A percentile compares a stretch with the other conserved stretches of the same genome.
phyloP scores from a whole-genome alignment of 2,113 vertebrate species.

The Hippocampus guttulatus region DNA sequence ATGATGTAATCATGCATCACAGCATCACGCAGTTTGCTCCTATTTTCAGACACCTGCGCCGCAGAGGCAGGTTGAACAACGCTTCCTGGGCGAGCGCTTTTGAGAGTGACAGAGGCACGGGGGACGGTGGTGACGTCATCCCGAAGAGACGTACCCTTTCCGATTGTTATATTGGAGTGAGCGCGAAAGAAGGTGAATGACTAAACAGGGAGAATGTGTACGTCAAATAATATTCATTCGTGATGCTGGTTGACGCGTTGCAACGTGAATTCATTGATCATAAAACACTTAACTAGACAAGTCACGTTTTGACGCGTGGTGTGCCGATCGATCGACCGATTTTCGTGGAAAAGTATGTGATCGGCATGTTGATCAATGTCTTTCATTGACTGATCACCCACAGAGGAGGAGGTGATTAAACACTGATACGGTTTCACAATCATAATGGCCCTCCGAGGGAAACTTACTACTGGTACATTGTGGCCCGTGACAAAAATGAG shows the following conservation, averaged over 20 bases:
- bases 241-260: neutral
- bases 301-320: too few relatives aligned
- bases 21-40: conserved; percentile 57
- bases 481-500: too few relatives aligned
- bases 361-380: too few relatives aligned
- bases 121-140: conserved; percentile 43
- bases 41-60: conserved; percentile 69
- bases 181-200: neutral
- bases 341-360: too few relatives aligned
- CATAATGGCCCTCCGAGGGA: too few relatives aligned
- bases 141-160: conserved; percentile 5
- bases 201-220: neutral
- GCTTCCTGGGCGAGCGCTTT: conserved; percentile 52
- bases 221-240: neutral
- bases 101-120: conserved; percentile 21
- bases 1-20: conserved; percentile 67
- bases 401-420: too few relatives aligned
- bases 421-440: too few relatives aligned
- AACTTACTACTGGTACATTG: too few relatives aligned
- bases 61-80: conserved; percentile 59
- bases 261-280: neutral
- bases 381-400: too few relatives aligned
- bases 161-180: conserved; percentile 9
- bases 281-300: neutral
- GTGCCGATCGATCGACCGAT: too few relatives aligned